Evolutionary conservation across 1,140 invertebrate species (phyloP).

Genomic region (Drosophila pseudoobscura): DNA sequence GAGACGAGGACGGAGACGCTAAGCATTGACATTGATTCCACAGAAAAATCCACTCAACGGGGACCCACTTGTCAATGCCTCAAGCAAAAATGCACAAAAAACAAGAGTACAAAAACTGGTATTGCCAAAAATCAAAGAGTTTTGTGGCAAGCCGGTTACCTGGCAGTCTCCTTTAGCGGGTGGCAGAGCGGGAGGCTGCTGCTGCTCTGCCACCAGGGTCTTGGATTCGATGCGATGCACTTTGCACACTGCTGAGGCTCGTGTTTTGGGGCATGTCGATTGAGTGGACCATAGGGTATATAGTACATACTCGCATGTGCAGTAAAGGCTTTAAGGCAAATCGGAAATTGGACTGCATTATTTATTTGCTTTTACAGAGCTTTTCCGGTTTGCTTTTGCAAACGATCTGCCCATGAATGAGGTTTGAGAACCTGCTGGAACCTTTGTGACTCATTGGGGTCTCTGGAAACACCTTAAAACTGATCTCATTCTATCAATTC

Average conservation of each 20-base stretch:
- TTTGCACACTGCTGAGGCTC: conserved; percentile 4
- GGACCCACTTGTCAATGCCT: conserved; percentile 51
- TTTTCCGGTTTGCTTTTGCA: conserved; percentile 19
- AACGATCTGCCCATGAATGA: too few species aligned
- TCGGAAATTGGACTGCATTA: conserved; percentile 26
- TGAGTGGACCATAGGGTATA: conserved; percentile 36
- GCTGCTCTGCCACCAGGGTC: too few species aligned
- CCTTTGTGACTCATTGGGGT: too few species aligned
- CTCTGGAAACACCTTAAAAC: too few species aligned
- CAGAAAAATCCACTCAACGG: conserved; percentile 45
- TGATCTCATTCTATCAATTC: too few species aligned
- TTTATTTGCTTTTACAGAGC: conserved; percentile 33
- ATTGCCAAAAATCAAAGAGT: conserved; percentile 60
- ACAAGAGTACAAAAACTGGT: conserved; percentile 47
- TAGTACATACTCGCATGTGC: conserved; percentile 1
- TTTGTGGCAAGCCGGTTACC: conserved; percentile 31
- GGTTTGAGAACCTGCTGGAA: too few species aligned
- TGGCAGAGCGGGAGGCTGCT: neutral
- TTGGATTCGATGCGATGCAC: conserved; percentile 9
- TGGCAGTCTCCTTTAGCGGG: conserved; percentile 23
- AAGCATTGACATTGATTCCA: conserved; percentile 72
- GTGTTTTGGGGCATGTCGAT: conserved; percentile 34
- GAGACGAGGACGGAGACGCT: neutral
- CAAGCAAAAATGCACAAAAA: conserved; percentile 7
- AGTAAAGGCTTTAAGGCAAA: conserved; percentile 12